Conservation (phyloP, 2,797 vertebrate species). For the Gastrophryne carolinensis region DNA sequence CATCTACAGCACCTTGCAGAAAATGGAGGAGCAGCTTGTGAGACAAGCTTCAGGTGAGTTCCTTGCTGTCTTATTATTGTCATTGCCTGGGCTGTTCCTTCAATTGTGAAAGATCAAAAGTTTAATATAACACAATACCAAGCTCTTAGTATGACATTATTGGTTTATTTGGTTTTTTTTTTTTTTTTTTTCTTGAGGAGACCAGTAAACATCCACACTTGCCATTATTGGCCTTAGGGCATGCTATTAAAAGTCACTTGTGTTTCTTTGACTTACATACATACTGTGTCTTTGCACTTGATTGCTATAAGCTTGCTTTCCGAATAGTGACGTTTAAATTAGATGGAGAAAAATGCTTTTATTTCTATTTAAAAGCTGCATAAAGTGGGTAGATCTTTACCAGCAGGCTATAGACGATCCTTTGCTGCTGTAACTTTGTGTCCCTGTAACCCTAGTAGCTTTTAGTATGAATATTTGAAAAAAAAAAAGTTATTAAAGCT, state of each 20-base stretch:
- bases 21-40: too few relatives aligned
- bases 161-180: neutral
- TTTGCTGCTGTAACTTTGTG: constrained; percentile 10
- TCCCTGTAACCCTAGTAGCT: constrained; percentile 19
- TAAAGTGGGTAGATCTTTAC: constrained; percentile 16
- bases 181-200: neutral
- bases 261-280: neutral
- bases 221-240: neutral
- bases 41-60: too few relatives aligned
- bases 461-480: constrained; percentile 33
- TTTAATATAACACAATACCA: too few relatives aligned
- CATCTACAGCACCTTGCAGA: too few relatives aligned
- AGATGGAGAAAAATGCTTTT: neutral
- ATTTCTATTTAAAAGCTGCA: constrained; percentile 11
- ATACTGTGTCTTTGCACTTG: neutral
- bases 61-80: too few relatives aligned
- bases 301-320: neutral
- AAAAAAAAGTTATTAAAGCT: constrained; percentile 44
- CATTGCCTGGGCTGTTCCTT: too few relatives aligned
- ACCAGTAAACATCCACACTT: too few relatives aligned
- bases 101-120: too few relatives aligned
- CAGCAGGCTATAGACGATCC: constrained; percentile 28
- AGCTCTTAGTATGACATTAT: too few relatives aligned
- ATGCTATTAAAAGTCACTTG: neutral
- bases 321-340: neutral